These are phyloP conservation scores for Paraescarpia echinospica DNA, from an alignment of 1,140 invertebrate species.

Conservation along the genomic window DNA sequence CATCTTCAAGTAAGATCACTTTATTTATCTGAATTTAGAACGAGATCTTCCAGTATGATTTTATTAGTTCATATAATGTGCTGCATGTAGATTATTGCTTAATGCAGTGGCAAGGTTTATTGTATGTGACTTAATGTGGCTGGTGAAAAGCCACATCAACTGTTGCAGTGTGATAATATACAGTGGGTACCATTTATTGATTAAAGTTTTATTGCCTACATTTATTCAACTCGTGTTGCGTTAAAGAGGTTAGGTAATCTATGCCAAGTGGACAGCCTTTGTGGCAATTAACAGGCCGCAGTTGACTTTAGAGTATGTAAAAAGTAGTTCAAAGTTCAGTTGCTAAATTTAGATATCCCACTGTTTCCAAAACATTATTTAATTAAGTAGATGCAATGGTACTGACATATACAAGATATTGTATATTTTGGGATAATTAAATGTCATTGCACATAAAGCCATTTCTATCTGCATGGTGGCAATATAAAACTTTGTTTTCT, in stretches of 20 bases:
- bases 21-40: conserved; percentile 10
- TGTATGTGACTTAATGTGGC: not conserved
- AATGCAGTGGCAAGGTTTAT: not conserved
- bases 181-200: not conserved
- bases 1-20: conserved; percentile 74
- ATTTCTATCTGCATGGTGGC: too few relatives aligned
- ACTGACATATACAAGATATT: not conserved
- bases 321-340: not conserved
- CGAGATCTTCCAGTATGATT: not conserved
- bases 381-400: not conserved
- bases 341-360: not conserved
- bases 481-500: not conserved
- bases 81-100: not conserved
- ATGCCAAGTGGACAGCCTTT: not conserved
- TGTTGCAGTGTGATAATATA: not conserved
- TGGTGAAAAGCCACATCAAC: not conserved
- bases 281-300: not conserved
- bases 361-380: not conserved
- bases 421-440: not conserved
- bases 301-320: not conserved
- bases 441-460: not conserved
- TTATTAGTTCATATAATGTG: not conserved
- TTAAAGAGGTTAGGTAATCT: not conserved
- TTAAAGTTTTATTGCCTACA: not conserved
- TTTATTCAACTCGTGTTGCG: not conserved